phyloP scores from a whole-genome alignment of 2,113 vertebrate genomes.

The Eulacestoma nigropectus region DNA sequence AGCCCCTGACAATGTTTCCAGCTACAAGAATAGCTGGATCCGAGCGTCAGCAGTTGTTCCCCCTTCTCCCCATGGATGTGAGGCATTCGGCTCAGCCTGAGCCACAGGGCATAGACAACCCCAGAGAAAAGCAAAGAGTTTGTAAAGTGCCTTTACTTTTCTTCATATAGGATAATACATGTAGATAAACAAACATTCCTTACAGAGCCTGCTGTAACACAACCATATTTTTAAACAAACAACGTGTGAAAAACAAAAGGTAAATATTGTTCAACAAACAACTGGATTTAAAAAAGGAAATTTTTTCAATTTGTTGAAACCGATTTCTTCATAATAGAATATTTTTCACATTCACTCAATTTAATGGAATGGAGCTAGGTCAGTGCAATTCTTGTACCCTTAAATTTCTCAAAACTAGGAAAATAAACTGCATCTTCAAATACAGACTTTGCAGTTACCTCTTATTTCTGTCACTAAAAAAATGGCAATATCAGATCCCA shows the following conservation, averaged over 20 bases:
- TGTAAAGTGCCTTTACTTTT: not conserved
- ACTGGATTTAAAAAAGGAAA: not conserved
- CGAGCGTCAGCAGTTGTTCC: slow-evolving; percentile 26
- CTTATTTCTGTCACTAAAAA: not conserved
- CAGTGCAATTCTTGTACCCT: not conserved
- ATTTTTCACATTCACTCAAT: not conserved
- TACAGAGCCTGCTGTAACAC: not conserved
- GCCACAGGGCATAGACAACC: not conserved
- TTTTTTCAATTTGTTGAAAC: not conserved
- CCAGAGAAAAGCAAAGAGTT: not conserved
- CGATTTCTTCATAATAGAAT: not conserved
- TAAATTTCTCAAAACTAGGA: not conserved
- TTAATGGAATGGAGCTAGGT: not conserved
- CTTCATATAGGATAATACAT: not conserved
- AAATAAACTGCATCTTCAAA: not conserved
- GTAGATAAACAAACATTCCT: not conserved
- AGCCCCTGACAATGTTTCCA: slow-evolving; percentile 23
- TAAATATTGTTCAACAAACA: not conserved
- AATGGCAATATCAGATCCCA: not conserved
- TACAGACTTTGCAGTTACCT: not conserved
- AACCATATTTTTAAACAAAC: not conserved
- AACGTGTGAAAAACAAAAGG: not conserved
- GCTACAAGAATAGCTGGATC: slow-evolving; percentile 24
- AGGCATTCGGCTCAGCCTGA: not conserved
- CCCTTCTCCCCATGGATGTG: not conserved